Evolutionary conservation across 2,797 vertebrate genomes (phyloP).

Genomic region (Bradypodion pumilum): DNA sequence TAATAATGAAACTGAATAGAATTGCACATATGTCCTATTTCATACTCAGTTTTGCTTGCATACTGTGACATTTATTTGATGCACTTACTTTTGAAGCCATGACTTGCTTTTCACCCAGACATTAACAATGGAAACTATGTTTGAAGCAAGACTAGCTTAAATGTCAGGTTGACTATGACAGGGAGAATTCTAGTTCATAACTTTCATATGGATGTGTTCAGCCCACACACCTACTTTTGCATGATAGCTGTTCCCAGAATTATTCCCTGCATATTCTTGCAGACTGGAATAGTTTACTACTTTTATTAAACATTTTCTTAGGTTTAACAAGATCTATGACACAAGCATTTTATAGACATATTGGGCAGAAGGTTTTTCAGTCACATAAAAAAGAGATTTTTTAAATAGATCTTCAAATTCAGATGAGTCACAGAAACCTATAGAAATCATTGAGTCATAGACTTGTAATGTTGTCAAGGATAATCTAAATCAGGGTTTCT

Average conservation of each 20-base stretch:
- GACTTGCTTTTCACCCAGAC: background rate
- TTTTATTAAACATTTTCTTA: background rate
- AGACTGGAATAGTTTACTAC: background rate
- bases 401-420: background rate
- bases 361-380: background rate
- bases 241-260: background rate
- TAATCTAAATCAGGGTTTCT: no score
- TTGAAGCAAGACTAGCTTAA: background rate
- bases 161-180: background rate
- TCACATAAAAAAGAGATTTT: background rate
- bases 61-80: background rate
- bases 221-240: background rate
- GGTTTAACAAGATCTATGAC: background rate
- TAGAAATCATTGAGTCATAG: background rate
- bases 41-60: background rate
- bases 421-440: background rate
- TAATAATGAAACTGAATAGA: background rate
- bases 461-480: no score
- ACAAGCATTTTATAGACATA: background rate
- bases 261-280: background rate
- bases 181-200: background rate
- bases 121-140: no score
- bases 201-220: background rate
- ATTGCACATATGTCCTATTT: background rate
- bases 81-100: no score